Conservation (phyloP, 2,888 invertebrate genomes). For the Fragum sueziense region DNA sequence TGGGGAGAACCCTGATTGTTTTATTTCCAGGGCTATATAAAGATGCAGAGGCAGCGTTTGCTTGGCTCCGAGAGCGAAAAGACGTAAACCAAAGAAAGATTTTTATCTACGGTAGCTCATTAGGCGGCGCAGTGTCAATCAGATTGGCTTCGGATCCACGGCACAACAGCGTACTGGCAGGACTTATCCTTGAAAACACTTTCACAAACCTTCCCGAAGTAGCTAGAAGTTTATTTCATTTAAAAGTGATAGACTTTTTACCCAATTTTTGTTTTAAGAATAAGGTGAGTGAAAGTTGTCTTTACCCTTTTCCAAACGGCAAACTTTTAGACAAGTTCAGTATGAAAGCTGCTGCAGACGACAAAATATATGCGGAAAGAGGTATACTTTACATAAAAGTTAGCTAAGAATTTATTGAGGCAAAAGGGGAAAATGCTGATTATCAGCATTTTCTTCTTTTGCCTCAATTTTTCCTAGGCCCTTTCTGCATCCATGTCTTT, state of each 20-base stretch:
- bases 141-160: constrained; percentile 91
- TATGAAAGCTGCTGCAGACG: too few species aligned
- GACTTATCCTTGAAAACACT: constrained; percentile 95
- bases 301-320: not conserved
- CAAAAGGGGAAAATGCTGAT: too few species aligned
- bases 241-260: constrained; percentile 87
- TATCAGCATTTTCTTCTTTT: too few species aligned
- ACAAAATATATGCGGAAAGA: too few species aligned
- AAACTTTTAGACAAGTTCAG: not conserved
- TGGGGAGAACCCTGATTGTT: too few species aligned
- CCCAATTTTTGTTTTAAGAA: constrained; percentile 95
- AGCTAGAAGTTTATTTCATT: constrained; percentile 91
- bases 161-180: constrained; percentile 91
- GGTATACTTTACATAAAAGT: too few species aligned
- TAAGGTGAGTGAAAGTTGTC: constrained; percentile 86
- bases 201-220: constrained; percentile 97
- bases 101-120: constrained; percentile 92
- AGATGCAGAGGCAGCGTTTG: constrained; percentile 94
- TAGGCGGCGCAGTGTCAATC: constrained; percentile 96
- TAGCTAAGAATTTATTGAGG: too few species aligned
- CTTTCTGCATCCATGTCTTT: too few species aligned
- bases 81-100: constrained; percentile 94
- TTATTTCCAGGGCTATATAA: constrained; percentile 88
- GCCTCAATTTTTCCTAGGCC: too few species aligned
- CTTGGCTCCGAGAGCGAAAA: constrained; percentile 90